Base-by-base conservation (phyloP, 1,140 invertebrate genomes). In the Dryas iulia region DNA sequence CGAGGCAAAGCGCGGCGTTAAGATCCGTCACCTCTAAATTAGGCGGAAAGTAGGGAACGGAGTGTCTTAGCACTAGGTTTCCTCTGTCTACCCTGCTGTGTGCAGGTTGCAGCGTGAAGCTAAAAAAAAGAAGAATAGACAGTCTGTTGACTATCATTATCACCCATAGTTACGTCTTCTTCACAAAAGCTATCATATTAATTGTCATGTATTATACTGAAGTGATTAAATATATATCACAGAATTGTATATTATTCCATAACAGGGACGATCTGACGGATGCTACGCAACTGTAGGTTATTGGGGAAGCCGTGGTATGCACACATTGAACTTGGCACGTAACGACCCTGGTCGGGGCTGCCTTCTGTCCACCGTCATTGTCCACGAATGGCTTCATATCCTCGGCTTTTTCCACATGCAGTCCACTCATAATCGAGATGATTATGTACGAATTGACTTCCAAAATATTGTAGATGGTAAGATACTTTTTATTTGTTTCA, bases 361-460 rank as follows among this genome's bases (percentile, higher is more conserved):
- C 70, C 92, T 93, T 68, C 71, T 69, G 2, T 74, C 77, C 24
- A 79, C 77, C 11, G 81, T 82, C 39, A 85, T 95, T 54, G 91
- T 95, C 14, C 95, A 96, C 78, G 95, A 96, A 81, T 88, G 95
- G 70, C 83, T 95, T 62, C 95, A 96, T 72, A 92, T 94, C 0
- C 83, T 95, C 3, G 95, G 95, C 5, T 95, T 96, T 82, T 93
- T 92, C 72, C 94, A 97, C 76, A 95, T 96, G 85, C 96, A 96
- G 78, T 94, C 94, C 70, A 90, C 95, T 24, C 87, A 93, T 30
- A 95, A 96, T 81, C 85, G 96, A 21, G 95, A 96, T 71, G 79
- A 94, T 24, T 96, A 94, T 78, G 94, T 97, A 1, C 88, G 86
- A 18, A 94, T 97, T 39, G 82, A 93, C 35, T 94, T 93, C 91